phyloP scores from a whole-genome alignment of 2,113 vertebrate genomes.

The Delphinapterus leucas region DNA sequence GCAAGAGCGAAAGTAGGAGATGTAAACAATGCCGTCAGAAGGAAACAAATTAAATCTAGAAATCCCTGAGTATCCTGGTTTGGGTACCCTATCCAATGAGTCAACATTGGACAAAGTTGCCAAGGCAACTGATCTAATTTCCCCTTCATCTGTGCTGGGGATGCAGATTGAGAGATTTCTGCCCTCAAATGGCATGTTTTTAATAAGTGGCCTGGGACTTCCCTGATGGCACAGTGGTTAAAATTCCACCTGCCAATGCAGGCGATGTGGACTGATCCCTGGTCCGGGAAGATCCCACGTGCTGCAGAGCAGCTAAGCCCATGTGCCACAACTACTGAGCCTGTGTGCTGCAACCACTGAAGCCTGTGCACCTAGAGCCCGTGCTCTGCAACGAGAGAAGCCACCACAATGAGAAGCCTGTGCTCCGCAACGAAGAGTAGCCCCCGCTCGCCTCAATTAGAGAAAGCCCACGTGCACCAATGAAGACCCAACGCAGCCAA shows the following conservation, averaged over 20 bases:
- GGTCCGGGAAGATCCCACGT: no score
- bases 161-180: neutral
- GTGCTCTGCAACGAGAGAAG: rapidly evolving
- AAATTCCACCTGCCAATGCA: no score
- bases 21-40: neutral
- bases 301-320: no score
- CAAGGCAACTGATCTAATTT: neutral
- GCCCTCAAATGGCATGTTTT: neutral
- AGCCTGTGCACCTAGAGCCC: no score
- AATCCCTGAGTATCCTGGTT: neutral
- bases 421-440: no score
- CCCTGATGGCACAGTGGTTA: no score
- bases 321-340: no score
- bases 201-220: neutral
- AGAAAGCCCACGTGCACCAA: no score
- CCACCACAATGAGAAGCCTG: no score
- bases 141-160: neutral
- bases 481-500: no score
- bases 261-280: rapidly evolving
- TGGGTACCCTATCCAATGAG: neutral
- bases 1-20: neutral
- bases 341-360: no score
- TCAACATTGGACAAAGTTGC: neutral
- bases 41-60: neutral
- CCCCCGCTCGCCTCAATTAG: no score